Evolutionary conservation across 2,113 vertebrate species (phyloP).

Genomic region (Anoura caudifer): DNA sequence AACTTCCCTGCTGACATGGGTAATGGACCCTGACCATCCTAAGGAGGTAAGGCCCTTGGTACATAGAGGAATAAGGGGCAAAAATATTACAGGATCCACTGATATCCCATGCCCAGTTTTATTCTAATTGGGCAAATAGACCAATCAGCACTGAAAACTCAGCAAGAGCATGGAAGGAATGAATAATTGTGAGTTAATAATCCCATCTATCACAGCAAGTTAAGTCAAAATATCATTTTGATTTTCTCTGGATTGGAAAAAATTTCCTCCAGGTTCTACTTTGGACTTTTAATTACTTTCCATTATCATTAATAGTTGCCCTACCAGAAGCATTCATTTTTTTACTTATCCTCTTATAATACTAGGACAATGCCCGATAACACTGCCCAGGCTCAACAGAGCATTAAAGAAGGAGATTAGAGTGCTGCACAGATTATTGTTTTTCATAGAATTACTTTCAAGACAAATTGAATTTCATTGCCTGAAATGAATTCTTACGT

Average conservation of each 20-base stretch:
- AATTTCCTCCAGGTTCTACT: slow-evolving; percentile 48
- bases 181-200: slow-evolving; percentile 16
- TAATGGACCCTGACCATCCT: not conserved
- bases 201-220: not conserved
- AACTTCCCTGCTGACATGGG: not conserved
- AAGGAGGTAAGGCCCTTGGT: not conserved
- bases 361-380: slow-evolving; percentile 50
- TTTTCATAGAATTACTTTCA: slow-evolving; percentile 66
- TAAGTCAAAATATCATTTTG: slow-evolving; percentile 44
- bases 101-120: not conserved
- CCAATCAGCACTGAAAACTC: not conserved
- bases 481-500: slow-evolving; percentile 34
- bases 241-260: slow-evolving; percentile 48
- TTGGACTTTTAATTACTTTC: slow-evolving; percentile 64
- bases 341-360: slow-evolving; percentile 55
- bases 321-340: slow-evolving; percentile 63
- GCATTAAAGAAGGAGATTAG: slow-evolving; percentile 31
- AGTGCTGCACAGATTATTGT: slow-evolving; percentile 40
- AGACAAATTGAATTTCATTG: slow-evolving; percentile 62
- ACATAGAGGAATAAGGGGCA: not conserved
- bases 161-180: not conserved
- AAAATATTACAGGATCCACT: not conserved
- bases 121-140: not conserved
- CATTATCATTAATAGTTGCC: slow-evolving; percentile 54
- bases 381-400: slow-evolving; percentile 22